These are phyloP conservation scores for Phaonia tiefii DNA, from an alignment of 2,888 invertebrate species.

Conservation along the genomic window DNA sequence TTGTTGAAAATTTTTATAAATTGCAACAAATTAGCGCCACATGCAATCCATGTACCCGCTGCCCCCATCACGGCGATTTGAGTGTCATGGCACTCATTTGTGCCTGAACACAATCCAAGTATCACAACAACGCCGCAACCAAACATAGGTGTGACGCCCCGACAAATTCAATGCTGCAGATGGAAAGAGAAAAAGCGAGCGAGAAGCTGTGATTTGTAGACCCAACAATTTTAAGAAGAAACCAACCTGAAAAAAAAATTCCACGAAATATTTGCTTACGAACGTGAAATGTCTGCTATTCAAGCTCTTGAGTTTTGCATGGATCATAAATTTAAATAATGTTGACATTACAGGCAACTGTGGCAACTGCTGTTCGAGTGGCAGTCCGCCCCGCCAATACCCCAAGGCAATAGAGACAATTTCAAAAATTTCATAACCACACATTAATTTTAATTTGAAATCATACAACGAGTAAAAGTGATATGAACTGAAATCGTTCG, in stretches of 20 bases:
- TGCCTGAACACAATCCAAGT: neutral
- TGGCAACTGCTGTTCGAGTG: slow-evolving; percentile 15
- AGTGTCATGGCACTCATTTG: slow-evolving; percentile 60
- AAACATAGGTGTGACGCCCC: slow-evolving; percentile 60
- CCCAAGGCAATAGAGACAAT: slow-evolving; percentile 1
- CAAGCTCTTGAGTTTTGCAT: slow-evolving; percentile 42
- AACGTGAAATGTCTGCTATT: slow-evolving; percentile 25
- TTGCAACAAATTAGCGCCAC: slow-evolving; percentile 58
- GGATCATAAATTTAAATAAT: slow-evolving; percentile 54
- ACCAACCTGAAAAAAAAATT: neutral
- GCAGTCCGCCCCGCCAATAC: neutral
- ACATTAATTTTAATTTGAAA: slow-evolving; percentile 43
- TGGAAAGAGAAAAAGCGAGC: neutral
- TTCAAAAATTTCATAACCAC: slow-evolving; percentile 35
- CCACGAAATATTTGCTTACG: slow-evolving; percentile 7
- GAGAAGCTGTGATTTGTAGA: slow-evolving; percentile 14
- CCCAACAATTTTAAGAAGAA: neutral
- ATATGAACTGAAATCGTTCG: no score
- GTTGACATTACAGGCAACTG: slow-evolving; percentile 45
- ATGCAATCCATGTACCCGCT: slow-evolving; percentile 27
- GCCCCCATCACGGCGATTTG: slow-evolving; percentile 11
- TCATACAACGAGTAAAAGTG: slow-evolving; percentile 11
- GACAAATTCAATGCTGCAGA: slow-evolving; percentile 32
- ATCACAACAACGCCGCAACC: neutral
- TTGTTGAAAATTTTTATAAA: slow-evolving; percentile 40